phyloP scores from a whole-genome alignment of 2,113 vertebrate species.

The Hipposideros armiger region DNA sequence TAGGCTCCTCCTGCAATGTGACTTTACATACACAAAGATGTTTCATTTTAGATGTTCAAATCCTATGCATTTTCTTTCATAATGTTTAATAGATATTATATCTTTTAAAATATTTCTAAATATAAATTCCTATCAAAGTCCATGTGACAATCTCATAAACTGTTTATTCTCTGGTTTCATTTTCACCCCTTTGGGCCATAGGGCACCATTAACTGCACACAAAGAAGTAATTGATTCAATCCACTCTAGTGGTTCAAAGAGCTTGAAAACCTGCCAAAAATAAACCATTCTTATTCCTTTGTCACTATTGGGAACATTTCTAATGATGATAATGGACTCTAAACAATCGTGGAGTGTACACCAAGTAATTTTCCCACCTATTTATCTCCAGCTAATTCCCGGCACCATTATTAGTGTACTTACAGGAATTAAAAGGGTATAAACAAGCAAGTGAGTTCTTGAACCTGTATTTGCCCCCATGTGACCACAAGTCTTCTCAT shows the following conservation, averaged over 20 bases:
- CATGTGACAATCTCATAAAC: not conserved
- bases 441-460: constrained; percentile 4
- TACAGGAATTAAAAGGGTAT: not conserved
- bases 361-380: not conserved
- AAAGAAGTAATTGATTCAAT: constrained; percentile 43
- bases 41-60: constrained; percentile 36
- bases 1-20: not conserved
- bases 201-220: not conserved
- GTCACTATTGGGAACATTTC: not conserved
- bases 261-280: constrained; percentile 35
- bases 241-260: constrained; percentile 37
- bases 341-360: not conserved
- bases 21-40: not conserved
- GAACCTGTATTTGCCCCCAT: not conserved
- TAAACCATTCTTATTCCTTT: constrained; percentile 50
- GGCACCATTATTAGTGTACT: not conserved
- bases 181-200: constrained; percentile 10
- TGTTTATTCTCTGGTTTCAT: constrained; percentile 24
- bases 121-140: not conserved
- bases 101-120: constrained; percentile 6
- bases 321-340: not conserved
- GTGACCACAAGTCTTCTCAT: not conserved
- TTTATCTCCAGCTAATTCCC: constrained; percentile 1
- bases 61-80: constrained; percentile 26
- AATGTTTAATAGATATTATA: not conserved